These are phyloP conservation scores for Conopomorpha cramerella DNA, from an alignment of 1,140 invertebrate species.

Conservation along the genomic window DNA sequence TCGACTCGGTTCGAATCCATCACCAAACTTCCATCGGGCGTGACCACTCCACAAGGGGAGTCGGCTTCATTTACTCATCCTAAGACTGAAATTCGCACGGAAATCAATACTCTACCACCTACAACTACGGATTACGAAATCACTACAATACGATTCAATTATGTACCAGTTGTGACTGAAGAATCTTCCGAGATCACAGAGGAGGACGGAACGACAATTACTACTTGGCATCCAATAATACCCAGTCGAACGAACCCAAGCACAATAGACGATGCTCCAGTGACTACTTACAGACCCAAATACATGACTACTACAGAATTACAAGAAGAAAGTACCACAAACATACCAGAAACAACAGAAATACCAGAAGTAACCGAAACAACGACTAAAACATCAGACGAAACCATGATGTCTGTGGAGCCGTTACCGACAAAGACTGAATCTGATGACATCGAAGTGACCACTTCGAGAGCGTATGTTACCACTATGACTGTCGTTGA, in stretches of 20 bases:
- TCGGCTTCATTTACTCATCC: constrained; percentile 16
- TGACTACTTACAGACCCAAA: constrained; percentile 46
- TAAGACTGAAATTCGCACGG: constrained; percentile 16
- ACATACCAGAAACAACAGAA: constrained; percentile 11
- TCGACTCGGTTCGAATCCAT: constrained; percentile 44
- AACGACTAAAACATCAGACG: constrained; percentile 2
- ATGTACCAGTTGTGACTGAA: constrained; percentile 29
- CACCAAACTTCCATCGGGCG: constrained; percentile 38
- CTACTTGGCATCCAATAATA: constrained; percentile 25
- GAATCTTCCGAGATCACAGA: constrained; percentile 15
- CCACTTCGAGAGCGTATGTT: too few species aligned
- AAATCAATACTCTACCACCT: constrained; percentile 9
- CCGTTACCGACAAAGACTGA: too few species aligned
- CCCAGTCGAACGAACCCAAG: constrained; percentile 27
- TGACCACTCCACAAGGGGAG: constrained; percentile 41
- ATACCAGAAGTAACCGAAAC: constrained; percentile 5
- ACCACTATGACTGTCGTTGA: constrained; percentile 24
- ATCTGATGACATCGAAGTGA: too few species aligned
- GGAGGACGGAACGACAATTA: constrained; percentile 4
- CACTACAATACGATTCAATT: constrained; percentile 45
- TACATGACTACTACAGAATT: constrained; percentile 25
- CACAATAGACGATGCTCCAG: constrained; percentile 21
- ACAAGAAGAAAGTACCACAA: constrained; percentile 22
- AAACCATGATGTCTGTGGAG: too few species aligned
- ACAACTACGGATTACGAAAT: constrained; percentile 39